These are phyloP conservation scores for Lithophane leautieri DNA, from an alignment of 2,888 invertebrate species.

Conservation along the genomic window DNA sequence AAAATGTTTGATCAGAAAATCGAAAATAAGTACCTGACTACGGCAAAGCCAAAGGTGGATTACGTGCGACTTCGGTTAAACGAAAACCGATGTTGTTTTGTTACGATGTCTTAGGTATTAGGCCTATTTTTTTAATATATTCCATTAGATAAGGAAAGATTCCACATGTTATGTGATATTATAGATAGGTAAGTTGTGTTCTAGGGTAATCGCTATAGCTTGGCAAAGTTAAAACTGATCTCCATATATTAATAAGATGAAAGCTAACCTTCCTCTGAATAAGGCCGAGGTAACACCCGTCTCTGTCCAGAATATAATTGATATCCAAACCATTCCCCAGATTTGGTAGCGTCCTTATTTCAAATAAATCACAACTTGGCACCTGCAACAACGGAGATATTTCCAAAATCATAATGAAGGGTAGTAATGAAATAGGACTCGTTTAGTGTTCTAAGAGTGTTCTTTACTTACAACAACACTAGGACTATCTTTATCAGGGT, in stretches of 20 bases:
- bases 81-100: not conserved
- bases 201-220: constrained; percentile 1
- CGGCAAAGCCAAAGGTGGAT: not conserved
- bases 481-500: constrained; percentile 86
- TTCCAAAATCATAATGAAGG: not conserved
- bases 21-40: not conserved
- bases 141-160: not conserved
- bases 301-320: constrained; percentile 87
- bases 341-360: constrained; percentile 90
- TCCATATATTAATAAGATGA: constrained; percentile 10
- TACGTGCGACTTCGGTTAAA: not conserved
- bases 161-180: not conserved
- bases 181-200: not conserved
- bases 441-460: constrained; percentile 22
- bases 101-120: not conserved
- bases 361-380: constrained; percentile 93
- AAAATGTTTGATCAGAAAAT: not conserved
- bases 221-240: not conserved
- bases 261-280: constrained; percentile 91
- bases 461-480: constrained; percentile 79
- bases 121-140: too few species aligned
- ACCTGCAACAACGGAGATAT: constrained; percentile 84
- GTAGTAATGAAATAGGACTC: not conserved
- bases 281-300: constrained; percentile 92
- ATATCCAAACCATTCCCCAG: constrained; percentile 86